Conservation (phyloP, 2,113 vertebrate genomes). For the Crotalus horridus region DNA sequence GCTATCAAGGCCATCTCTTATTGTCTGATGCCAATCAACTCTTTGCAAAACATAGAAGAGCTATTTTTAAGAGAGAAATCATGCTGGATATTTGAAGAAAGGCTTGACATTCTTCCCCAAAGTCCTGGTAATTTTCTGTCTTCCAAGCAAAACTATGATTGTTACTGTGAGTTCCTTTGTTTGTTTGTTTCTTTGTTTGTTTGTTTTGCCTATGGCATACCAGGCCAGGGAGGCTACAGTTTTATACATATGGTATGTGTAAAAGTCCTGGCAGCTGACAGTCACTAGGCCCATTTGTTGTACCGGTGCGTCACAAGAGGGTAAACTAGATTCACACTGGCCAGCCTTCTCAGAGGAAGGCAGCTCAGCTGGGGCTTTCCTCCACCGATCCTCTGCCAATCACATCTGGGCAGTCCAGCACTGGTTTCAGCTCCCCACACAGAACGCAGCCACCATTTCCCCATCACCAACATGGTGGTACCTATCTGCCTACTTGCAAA, state of each 20-base stretch:
- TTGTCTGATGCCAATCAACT: conserved; percentile 39
- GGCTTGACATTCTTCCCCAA: neutral
- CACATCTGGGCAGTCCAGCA: neutral
- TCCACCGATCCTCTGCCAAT: too few species aligned
- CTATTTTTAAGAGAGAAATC: neutral
- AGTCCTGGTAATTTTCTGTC: neutral
- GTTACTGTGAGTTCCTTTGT: neutral
- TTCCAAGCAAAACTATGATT: neutral
- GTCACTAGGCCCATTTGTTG: too few species aligned
- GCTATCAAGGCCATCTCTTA: neutral
- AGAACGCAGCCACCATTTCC: neutral
- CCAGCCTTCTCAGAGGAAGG: too few species aligned
- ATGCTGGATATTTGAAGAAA: neutral
- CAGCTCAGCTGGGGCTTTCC: too few species aligned
- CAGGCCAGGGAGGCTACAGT: too few species aligned
- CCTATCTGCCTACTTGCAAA: too few species aligned
- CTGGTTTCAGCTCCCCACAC: neutral
- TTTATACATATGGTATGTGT: too few species aligned
- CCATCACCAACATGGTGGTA: too few species aligned
- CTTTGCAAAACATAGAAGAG: neutral
- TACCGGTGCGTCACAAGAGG: too few species aligned
- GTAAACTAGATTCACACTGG: too few species aligned
- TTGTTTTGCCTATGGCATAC: neutral
- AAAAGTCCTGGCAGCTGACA: too few species aligned
- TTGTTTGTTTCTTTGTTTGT: neutral